These are phyloP conservation scores for Pomacea maculata DNA, from an alignment of 1,140 invertebrate genomes.

Conservation along the genomic window DNA sequence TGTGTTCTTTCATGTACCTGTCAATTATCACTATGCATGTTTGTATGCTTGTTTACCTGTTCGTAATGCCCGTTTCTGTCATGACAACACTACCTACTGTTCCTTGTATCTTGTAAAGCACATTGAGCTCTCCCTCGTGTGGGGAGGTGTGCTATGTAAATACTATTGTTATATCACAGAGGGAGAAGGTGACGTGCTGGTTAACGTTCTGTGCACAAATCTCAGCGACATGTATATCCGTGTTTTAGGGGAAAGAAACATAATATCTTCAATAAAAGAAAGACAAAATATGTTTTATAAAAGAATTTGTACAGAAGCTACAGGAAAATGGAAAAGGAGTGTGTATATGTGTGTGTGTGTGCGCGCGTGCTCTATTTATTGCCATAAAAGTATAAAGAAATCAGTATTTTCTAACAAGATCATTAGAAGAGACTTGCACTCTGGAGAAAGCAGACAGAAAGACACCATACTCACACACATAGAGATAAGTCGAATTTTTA, in stretches of 20 bases:
- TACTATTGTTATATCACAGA: too few relatives aligned
- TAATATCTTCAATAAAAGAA: neutral
- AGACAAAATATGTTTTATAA: neutral
- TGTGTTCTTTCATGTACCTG: neutral
- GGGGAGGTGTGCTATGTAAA: too few relatives aligned
- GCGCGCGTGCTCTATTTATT: neutral
- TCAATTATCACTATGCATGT: neutral
- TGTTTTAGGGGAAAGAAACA: neutral
- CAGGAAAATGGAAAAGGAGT: neutral
- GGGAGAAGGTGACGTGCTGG: too few relatives aligned
- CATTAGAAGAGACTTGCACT: too few relatives aligned
- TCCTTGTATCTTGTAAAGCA: too few relatives aligned
- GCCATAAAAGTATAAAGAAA: neutral
- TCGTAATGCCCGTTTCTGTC: neutral
- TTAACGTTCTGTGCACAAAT: too few relatives aligned
- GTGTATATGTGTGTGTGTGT: slow-evolving; percentile 11
- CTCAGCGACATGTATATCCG: too few relatives aligned
- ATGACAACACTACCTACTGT: neutral
- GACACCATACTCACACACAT: too few relatives aligned
- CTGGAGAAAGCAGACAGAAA: too few relatives aligned
- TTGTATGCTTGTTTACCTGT: neutral
- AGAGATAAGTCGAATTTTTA: too few relatives aligned
- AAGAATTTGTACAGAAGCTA: neutral
- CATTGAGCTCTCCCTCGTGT: too few relatives aligned
- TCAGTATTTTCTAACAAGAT: too few relatives aligned